These are phyloP conservation scores for Phengaris alcon DNA, from an alignment of 2,888 invertebrate species.

Conservation along the genomic window DNA sequence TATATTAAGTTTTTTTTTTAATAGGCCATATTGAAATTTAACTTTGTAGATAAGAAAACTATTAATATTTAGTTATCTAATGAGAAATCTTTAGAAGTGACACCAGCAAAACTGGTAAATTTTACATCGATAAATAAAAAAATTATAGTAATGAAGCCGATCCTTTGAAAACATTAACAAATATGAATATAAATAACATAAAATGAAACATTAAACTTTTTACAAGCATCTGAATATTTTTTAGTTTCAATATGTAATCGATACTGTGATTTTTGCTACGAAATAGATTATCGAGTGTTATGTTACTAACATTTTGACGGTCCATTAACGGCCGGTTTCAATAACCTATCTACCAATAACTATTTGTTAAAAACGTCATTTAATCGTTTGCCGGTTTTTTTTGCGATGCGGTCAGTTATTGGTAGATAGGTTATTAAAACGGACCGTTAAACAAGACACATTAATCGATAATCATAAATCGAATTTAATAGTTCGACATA, in stretches of 20 bases:
- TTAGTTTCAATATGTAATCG: background rate
- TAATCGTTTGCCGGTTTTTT: too few species aligned
- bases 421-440: too few species aligned
- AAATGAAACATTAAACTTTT: constrained; percentile 1
- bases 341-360: too few species aligned
- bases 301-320: background rate
- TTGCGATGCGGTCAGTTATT: too few species aligned
- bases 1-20: too few species aligned
- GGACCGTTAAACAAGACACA: background rate
- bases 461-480: constrained; percentile 6
- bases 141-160: background rate
- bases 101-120: background rate
- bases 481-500: constrained; percentile 13
- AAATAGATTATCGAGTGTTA: constrained; percentile 5
- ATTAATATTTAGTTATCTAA: background rate
- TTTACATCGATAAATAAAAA: background rate
- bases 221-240: background rate
- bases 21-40: background rate
- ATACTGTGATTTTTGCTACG: background rate
- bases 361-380: too few species aligned
- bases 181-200: constrained; percentile 17
- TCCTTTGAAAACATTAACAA: background rate
- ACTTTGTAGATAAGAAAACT: background rate
- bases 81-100: too few species aligned
- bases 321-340: background rate